Evolutionary conservation across 2,113 vertebrate species (phyloP).

Genomic region (Penelope pileata): DNA sequence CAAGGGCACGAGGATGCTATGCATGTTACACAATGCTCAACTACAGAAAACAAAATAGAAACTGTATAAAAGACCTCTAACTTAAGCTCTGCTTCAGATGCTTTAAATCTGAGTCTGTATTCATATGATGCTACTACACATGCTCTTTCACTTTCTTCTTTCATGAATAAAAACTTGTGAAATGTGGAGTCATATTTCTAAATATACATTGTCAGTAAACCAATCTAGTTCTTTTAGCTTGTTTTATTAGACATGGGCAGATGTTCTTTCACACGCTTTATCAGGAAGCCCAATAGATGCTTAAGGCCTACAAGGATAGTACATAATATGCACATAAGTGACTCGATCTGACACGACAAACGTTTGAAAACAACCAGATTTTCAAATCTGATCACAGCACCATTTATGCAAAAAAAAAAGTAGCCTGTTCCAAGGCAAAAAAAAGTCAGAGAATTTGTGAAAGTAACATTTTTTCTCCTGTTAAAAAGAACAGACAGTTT

Average conservation of each 20-base stretch:
- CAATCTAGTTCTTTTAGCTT: background rate
- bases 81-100: background rate
- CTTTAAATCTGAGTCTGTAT: background rate
- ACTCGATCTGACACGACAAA: background rate
- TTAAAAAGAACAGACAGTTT: background rate
- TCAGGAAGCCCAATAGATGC: background rate
- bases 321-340: background rate
- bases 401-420: background rate
- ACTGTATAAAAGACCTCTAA: background rate
- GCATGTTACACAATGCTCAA: background rate
- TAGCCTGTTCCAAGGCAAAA: background rate
- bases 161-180: background rate
- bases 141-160: background rate
- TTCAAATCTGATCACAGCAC: background rate
- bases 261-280: background rate
- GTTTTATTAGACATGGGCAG: background rate
- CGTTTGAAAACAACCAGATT: background rate
- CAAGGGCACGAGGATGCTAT: background rate
- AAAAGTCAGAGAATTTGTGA: background rate
- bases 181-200: background rate
- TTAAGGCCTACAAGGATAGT: background rate
- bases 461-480: background rate
- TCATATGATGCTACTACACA: background rate
- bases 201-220: rapidly evolving
- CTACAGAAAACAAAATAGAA: background rate